Evolutionary conservation across 2,113 vertebrate genomes (phyloP), one percentile per base, ranked within the genome.

Genomic region (Ramphastos sulfuratus): DNA sequence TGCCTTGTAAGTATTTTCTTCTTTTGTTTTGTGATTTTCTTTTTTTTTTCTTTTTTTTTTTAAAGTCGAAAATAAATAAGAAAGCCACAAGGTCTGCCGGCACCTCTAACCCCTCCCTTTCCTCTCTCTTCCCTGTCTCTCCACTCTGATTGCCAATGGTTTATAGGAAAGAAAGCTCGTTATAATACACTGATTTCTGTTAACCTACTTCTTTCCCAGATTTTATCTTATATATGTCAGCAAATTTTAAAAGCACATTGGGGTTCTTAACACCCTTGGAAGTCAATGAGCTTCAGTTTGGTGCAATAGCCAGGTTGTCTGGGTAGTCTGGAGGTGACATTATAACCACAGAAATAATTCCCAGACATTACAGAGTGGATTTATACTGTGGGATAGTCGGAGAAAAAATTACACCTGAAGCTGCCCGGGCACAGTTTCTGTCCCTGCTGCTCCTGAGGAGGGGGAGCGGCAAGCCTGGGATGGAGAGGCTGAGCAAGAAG

Each of bases 1-100:
- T 46, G 97, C 95, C 96, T 98, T 96, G 95, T 79, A 96, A 92
- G 96, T 97, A 97, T 97, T 96, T 97, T 94, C 54, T 95, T 97
- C 90, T 76, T 91, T 63, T 88, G 27, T 60, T 89, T 80, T 74
- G 31, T 27, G 31, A 54, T n/a, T n/a, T n/a, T n/a, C n/a, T n/a
- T n/a, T n/a, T 79, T 75, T 85, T 50, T 48, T 78, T 87, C 50
- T 52, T 92, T 82, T 16, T 89, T 94, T 93, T 64, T 69, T 37
- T 9, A 60, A 78, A 58, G 20, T 20, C 50, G 7, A 60, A 84
- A 71, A 54, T 85, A 76, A 65, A 35, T 67, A 75, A 87, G 37
- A 19, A 81, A 87, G n/a, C 48, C 31, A 72, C 28, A 42, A 60
- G 50, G 12, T 6, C 37, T 88, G n/a, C n/a, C 27, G 84, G 9